Base-by-base conservation (phyloP, 2,888 invertebrate species). In the Loripinus fragilis region DNA sequence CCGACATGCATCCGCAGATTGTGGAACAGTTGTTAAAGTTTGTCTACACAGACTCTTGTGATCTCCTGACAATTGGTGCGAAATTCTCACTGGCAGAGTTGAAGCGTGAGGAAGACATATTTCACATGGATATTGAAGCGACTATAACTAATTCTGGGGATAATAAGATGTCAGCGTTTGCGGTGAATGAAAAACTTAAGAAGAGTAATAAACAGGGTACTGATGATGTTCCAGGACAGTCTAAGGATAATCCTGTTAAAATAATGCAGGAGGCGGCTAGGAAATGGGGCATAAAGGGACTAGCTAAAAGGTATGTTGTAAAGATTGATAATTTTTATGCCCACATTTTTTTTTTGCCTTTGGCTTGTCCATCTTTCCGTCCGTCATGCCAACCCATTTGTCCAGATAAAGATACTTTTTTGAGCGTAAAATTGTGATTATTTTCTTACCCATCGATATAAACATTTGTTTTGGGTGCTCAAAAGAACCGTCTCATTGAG, bases 31-130 rank as follows among this genome's bases (percentile, higher is more conserved):
- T 97, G n/a, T 91, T 97, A 10, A 93, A 94, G 75, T 96, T 94
- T 91, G 95, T 97, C 87, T 97, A 97, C 91, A 96, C 96, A 0
- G 95, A 95, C 7, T 94, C 94, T 0, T 96, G 96, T 90, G 95
- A 95, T 86, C 94, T 96, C 28, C 92, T 95, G 0, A 94, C 94
- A 69, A 86, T 94, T 42, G 96, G 91, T 8, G 76, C 87, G 25
- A 87, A 87, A 78, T 88, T 91, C 81, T 67, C 78, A 42, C 73
- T 88, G 87, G 92, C n/a, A 92, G 86, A 82, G 77, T 74, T 71
- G 85, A 72, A 77, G 38, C 71, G 45, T 45, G 30, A 55, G 25
- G 85, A 86, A 33, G 83, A 85, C 48, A 80, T 87, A n/a, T 80
- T 85, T 48, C 72, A 84, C 23, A 68, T 85, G 50, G 81, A 81